Evolutionary conservation across 2,797 vertebrate genomes (phyloP), one percentile per base, ranked within the genome.

Genomic region (Xiphophorus birchmanni): DNA sequence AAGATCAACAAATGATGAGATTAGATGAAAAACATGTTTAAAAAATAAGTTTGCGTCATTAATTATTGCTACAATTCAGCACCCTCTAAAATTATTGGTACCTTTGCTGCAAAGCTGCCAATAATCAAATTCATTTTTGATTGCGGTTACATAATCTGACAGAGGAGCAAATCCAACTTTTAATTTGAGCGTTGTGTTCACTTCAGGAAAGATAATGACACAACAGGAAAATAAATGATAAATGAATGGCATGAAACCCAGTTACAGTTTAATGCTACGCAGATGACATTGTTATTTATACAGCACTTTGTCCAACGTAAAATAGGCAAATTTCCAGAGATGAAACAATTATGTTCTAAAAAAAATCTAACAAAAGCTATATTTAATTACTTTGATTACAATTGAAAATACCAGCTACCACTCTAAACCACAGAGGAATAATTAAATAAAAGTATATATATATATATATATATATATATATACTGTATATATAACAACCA

Each of bases 1-100:
- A 78, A 80, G 80, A 85, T 65, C 71, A 84, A 74, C 76, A 79
- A 88, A 40, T 74, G 48, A 69, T 29, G 50, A 40, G 72, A 71
- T 84, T 80, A 80, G 76, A 80, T 79, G 5, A 35, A 82, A 79
- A 58, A 10, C 23, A 15, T 12, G 35, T 72, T 45, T 12, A 42
- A 44, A 44, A n/a, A 44, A 1, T 10, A 45, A 13, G 23, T 26
- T 42, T 42, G 37, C 26, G 40, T 45, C 2, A 42, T 44, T 17
- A 45, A 17, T 45, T 72, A 17, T 10, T 71, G 6, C 23, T 45
- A 45, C 42, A 21, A 23, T 44, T n/a, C 21, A 26, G 9, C 10
- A 11, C 15, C 17, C 17, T 37, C 18, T 40, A 69, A 44, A 69
- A 69, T 69, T 23, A 40, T 23, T 40, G 18, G 1, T 21, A 26